phyloP scores from a whole-genome alignment of 2,113 vertebrate species.

The Lamprotornis superbus region DNA sequence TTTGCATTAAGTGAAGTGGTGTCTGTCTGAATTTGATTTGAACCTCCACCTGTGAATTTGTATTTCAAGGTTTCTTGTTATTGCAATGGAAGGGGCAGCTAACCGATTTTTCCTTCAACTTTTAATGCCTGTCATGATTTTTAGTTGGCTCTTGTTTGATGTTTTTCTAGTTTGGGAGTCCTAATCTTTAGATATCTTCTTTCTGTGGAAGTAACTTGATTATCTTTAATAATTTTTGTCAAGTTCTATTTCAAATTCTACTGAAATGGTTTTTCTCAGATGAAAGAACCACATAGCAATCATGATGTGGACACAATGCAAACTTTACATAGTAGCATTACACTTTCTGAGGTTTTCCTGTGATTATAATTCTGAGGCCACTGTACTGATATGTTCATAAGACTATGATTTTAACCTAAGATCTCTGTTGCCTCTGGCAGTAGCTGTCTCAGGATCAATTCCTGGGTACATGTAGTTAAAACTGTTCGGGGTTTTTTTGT shows the following conservation, averaged over 20 bases:
- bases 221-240: background rate
- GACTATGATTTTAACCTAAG: background rate
- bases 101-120: background rate
- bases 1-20: background rate
- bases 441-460: background rate
- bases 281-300: background rate
- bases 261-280: background rate
- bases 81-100: background rate
- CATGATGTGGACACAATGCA: too few relatives aligned
- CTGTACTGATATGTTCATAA: background rate
- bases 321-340: background rate
- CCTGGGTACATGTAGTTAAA: background rate
- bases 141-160: background rate
- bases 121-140: background rate
- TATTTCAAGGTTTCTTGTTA: background rate
- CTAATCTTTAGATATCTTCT: background rate
- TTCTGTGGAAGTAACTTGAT: background rate
- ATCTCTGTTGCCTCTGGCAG: background rate
- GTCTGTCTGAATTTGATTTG: background rate
- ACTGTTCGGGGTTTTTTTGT: background rate
- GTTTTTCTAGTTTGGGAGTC: background rate
- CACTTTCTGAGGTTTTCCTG: background rate
- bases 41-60: background rate
- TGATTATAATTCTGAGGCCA: background rate
- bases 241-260: background rate